Conservation (phyloP, 1,140 invertebrate species). For the Pectinophora gossypiella region DNA sequence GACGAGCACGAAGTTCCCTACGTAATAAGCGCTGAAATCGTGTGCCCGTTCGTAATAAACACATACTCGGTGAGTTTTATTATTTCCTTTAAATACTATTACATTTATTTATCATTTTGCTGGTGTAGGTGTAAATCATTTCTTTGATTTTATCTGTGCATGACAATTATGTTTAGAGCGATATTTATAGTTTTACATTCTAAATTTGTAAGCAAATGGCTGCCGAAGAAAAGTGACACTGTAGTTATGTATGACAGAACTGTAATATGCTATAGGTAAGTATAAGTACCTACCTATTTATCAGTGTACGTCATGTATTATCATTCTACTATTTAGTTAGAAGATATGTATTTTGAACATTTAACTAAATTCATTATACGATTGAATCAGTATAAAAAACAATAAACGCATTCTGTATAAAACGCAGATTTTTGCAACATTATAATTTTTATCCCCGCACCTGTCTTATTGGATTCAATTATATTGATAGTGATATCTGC, state of each 20-base stretch:
- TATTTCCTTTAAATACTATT: slow-evolving; percentile 20
- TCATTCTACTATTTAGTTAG: too few relatives aligned
- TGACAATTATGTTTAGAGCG: too few relatives aligned
- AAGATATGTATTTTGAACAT: too few relatives aligned
- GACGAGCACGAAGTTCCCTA: slow-evolving; percentile 63
- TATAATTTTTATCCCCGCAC: too few relatives aligned
- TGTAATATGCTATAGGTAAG: background rate
- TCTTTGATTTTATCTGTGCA: background rate
- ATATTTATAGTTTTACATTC: slow-evolving; percentile 63
- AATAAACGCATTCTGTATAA: too few relatives aligned
- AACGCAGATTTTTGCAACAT: too few relatives aligned
- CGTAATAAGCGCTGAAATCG: slow-evolving; percentile 74
- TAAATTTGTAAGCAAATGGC: slow-evolving; percentile 75
- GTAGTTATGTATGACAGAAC: slow-evolving; percentile 21
- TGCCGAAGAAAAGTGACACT: slow-evolving; percentile 69
- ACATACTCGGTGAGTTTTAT: slow-evolving; percentile 61
- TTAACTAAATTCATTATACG: too few relatives aligned
- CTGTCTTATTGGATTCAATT: too few relatives aligned
- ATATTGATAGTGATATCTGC: too few relatives aligned
- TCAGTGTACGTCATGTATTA: too few relatives aligned
- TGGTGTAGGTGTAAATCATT: too few relatives aligned
- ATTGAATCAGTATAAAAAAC: too few relatives aligned
- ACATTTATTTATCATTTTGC: background rate
- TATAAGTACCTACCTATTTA: background rate
- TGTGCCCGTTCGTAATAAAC: slow-evolving; percentile 62